Conservation (phyloP, 2,797 vertebrate genomes). For the Helicolenus hilgendorfi region DNA sequence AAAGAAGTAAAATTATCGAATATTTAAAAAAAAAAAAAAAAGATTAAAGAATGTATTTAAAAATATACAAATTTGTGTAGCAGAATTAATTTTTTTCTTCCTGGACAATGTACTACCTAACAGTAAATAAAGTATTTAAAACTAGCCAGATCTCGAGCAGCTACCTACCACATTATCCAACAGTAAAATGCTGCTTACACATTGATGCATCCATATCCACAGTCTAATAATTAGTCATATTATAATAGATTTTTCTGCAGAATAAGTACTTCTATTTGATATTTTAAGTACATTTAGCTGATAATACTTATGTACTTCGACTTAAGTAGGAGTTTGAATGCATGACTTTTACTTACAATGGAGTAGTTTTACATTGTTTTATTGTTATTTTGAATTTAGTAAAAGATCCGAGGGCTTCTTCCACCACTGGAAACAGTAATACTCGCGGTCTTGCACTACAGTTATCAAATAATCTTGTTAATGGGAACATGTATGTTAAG, state of each 20-base stretch:
- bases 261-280: not conserved
- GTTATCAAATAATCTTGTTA: constrained; percentile 14
- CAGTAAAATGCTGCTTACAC: not conserved
- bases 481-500: constrained; percentile 19
- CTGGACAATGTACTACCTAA: not conserved
- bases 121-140: not conserved
- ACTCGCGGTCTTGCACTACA: not conserved
- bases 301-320: not conserved
- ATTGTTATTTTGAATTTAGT: not conserved
- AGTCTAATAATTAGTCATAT: not conserved
- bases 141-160: not conserved
- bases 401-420: not conserved
- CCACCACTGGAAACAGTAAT: not conserved
- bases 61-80: not conserved
- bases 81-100: not conserved
- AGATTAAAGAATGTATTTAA: not conserved
- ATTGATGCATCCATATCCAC: not conserved
- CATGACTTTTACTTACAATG: not conserved
- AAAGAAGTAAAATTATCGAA: not conserved
- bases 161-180: not conserved
- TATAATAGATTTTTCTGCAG: not conserved
- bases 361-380: not conserved
- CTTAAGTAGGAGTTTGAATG: not conserved
- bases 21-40: not conserved
- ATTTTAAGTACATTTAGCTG: not conserved